Percentiles rank a stretch among this genome's conserved stretches.
phyloP scores from a whole-genome alignment of 2,888 invertebrate species.

The Cryptocheilus praepositus region DNA sequence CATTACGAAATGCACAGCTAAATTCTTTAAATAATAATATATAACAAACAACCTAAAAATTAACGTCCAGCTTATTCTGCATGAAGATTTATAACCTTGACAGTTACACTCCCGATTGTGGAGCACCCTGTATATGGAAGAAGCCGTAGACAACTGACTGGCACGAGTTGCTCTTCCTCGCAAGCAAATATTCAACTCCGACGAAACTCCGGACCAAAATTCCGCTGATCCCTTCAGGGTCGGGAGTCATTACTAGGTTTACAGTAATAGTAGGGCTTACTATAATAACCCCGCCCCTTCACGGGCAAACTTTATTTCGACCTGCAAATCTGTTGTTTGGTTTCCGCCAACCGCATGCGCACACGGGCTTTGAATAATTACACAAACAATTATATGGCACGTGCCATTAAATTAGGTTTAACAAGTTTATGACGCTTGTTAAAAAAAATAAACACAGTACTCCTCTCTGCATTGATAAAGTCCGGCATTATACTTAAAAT shows the following conservation, averaged over 20 bases:
- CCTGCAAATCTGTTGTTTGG: conserved; percentile 49
- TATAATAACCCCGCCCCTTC: conserved; percentile 44
- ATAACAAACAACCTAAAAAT: too few relatives aligned
- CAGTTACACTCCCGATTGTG: too few relatives aligned
- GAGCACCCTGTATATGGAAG: not conserved
- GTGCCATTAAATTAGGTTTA: too few relatives aligned
- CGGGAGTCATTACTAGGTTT: conserved; percentile 58
- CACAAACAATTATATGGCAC: too few relatives aligned
- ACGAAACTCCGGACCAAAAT: conserved; percentile 54
- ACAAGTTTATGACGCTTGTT: too few relatives aligned
- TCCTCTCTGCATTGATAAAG: too few relatives aligned
- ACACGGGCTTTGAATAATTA: not conserved
- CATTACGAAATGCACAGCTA: too few relatives aligned
- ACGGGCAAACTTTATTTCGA: conserved; percentile 41
- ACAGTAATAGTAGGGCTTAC: conserved; percentile 49
- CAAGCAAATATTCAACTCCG: conserved; percentile 63
- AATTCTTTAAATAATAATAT: too few relatives aligned
- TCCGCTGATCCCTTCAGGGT: conserved; percentile 61
- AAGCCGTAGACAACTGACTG: conserved; percentile 32
- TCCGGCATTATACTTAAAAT: too few relatives aligned
- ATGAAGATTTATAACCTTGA: too few relatives aligned
- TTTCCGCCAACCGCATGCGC: conserved; percentile 35
- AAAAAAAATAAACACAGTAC: too few relatives aligned
- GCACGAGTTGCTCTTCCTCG: conserved; percentile 30
- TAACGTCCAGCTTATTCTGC: too few relatives aligned